Evolutionary conservation across 2,888 invertebrate species (phyloP).

Genomic region (Machimus rusticus): DNA sequence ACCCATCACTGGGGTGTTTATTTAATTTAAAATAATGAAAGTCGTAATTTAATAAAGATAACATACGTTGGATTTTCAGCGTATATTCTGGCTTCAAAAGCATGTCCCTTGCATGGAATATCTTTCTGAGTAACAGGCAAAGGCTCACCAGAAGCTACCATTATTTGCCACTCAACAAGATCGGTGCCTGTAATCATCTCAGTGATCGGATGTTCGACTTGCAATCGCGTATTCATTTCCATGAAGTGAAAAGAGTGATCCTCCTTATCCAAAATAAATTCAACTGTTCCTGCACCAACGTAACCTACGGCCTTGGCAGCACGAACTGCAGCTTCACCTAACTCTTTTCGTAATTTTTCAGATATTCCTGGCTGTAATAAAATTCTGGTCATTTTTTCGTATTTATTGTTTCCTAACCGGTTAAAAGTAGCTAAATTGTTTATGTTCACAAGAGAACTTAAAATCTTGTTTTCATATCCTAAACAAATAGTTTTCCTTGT

Average conservation of each 20-base stretch:
- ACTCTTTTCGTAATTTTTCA: constrained; percentile 73
- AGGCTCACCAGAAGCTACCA: constrained; percentile 86
- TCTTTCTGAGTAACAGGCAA: constrained; percentile 83
- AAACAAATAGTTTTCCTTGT: too few species aligned
- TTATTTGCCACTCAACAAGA: constrained; percentile 97
- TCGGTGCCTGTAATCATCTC: constrained; percentile 98
- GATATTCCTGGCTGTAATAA: constrained; percentile 80
- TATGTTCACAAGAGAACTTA: too few species aligned
- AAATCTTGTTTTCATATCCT: too few species aligned
- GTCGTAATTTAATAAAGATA: not conserved
- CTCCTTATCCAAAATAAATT: constrained; percentile 90
- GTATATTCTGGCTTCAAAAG: constrained; percentile 96
- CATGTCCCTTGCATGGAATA: constrained; percentile 81
- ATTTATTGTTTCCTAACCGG: too few species aligned
- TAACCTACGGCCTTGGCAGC: constrained; percentile 96
- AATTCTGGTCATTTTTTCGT: not conserved
- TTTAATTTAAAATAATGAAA: not conserved
- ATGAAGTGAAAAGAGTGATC: constrained; percentile 95
- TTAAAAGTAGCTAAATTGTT: too few species aligned
- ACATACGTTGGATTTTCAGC: constrained; percentile 78
- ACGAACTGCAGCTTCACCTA: constrained; percentile 91
- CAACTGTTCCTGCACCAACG: constrained; percentile 98
- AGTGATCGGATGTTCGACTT: constrained; percentile 96
- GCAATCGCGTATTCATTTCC: constrained; percentile 99
- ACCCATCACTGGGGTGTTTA: constrained; percentile 67